These are phyloP conservation scores for Deilephila porcellus DNA, from an alignment of 2,888 invertebrate genomes.

Conservation along the genomic window DNA sequence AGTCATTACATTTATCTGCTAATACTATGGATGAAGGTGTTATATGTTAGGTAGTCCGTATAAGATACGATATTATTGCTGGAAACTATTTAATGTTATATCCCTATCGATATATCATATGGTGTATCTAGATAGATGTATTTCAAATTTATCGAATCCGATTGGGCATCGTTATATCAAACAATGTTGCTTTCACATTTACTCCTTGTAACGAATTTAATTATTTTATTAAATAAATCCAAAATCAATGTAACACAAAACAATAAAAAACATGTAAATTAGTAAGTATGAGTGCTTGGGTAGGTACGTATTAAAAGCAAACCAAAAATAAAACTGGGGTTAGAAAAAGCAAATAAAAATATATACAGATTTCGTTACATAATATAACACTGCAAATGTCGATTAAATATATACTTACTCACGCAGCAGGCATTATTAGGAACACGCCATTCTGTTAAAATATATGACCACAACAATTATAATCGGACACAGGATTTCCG, in stretches of 20 bases:
- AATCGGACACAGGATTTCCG: not conserved
- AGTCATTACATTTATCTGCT: too few species aligned
- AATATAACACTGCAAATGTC: constrained; percentile 19
- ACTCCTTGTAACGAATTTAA: not conserved
- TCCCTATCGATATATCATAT: not conserved
- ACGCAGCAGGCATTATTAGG: constrained; percentile 54
- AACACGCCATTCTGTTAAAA: constrained; percentile 46
- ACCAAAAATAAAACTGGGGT: constrained; percentile 55
- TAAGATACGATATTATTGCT: too few species aligned
- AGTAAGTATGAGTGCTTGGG: constrained; percentile 20
- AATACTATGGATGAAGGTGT: too few species aligned
- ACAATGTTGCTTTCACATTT: not conserved
- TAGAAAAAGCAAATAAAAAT: constrained; percentile 52
- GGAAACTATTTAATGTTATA: too few species aligned
- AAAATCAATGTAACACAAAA: not conserved
- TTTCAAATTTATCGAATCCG: too few species aligned
- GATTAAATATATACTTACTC: constrained; percentile 40
- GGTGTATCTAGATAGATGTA: not conserved
- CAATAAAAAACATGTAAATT: not conserved
- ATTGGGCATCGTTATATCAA: not conserved
- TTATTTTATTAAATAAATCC: not conserved
- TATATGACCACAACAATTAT: constrained; percentile 28
- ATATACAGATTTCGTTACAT: constrained; percentile 24
- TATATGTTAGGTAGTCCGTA: too few species aligned
- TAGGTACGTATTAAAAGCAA: constrained; percentile 45